These are phyloP conservation scores for Entelurus aequoreus DNA, from an alignment of 2,113 vertebrate genomes.

Conservation along the genomic window DNA sequence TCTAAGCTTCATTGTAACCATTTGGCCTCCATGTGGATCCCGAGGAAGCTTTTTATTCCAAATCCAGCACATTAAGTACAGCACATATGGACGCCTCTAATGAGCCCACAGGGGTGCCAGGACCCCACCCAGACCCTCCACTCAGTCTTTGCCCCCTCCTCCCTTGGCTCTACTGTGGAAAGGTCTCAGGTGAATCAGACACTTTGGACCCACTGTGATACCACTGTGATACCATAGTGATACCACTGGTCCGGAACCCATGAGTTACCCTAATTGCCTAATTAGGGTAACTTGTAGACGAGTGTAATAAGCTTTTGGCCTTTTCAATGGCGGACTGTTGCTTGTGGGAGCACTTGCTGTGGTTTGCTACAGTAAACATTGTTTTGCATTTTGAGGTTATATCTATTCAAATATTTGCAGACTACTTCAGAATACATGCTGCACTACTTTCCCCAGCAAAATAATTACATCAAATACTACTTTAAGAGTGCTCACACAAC, in stretches of 20 bases:
- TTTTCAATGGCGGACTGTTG: conserved; percentile 65
- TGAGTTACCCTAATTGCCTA: conserved; percentile 44
- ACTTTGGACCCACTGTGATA: conserved; percentile 28
- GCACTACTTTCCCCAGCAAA: too few species aligned
- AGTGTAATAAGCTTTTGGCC: conserved; percentile 48
- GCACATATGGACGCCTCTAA: conserved; percentile 64
- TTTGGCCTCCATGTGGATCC: conserved; percentile 24
- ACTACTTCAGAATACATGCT: too few species aligned
- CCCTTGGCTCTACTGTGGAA: conserved; percentile 54
- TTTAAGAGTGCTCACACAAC: too few species aligned
- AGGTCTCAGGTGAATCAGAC: conserved; percentile 63
- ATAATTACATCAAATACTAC: too few species aligned
- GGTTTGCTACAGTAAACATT: conserved; percentile 38
- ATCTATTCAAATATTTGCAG: conserved; percentile 8
- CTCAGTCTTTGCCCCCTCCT: conserved; percentile 27
- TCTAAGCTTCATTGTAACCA: conserved; percentile 22
- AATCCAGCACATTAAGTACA: conserved; percentile 20
- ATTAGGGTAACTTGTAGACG: conserved; percentile 62
- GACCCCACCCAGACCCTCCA: conserved; percentile 30
- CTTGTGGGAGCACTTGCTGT: conserved; percentile 51
- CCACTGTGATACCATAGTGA: conserved; percentile 18
- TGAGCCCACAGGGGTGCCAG: conserved; percentile 54
- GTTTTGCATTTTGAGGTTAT: conserved; percentile 35
- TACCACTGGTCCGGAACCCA: conserved; percentile 41
- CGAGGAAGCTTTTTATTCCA: conserved; percentile 26